Evolutionary conservation across 1,140 invertebrate genomes (phyloP).

Genomic region (Platyscapa corneri): DNA sequence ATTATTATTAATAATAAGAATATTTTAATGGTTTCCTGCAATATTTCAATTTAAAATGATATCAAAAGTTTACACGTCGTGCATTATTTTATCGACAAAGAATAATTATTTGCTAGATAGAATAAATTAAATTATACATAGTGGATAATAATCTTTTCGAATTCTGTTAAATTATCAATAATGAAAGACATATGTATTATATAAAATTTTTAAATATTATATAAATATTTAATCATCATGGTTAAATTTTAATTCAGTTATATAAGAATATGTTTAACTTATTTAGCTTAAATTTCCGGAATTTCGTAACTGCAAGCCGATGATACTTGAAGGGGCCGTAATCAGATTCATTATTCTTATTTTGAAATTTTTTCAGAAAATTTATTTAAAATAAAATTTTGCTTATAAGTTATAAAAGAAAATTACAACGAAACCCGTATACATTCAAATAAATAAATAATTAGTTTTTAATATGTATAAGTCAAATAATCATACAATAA

Average conservation of each 20-base stretch:
- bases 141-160: not conserved
- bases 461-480: not conserved
- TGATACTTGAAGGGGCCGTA: not conserved
- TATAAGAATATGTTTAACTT: not conserved
- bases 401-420: not conserved
- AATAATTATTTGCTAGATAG: too few species aligned
- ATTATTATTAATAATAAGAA: too few species aligned
- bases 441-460: not conserved
- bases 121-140: too few species aligned
- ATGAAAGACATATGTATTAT: not conserved
- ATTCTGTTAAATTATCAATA: not conserved
- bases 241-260: not conserved
- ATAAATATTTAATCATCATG: not conserved
- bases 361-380: not conserved
- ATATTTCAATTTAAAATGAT: too few species aligned
- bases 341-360: not conserved
- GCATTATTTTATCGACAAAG: too few species aligned
- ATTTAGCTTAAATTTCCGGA: not conserved
- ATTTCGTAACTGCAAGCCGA: not conserved
- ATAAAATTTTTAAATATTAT: not conserved
- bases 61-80: too few species aligned
- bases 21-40: too few species aligned
- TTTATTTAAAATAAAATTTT: not conserved
- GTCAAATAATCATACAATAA: not conserved
- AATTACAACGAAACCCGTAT: not conserved